phyloP scores from a whole-genome alignment of 35 echinoderm and acorn worm species.

The Amphiura filiformis region DNA sequence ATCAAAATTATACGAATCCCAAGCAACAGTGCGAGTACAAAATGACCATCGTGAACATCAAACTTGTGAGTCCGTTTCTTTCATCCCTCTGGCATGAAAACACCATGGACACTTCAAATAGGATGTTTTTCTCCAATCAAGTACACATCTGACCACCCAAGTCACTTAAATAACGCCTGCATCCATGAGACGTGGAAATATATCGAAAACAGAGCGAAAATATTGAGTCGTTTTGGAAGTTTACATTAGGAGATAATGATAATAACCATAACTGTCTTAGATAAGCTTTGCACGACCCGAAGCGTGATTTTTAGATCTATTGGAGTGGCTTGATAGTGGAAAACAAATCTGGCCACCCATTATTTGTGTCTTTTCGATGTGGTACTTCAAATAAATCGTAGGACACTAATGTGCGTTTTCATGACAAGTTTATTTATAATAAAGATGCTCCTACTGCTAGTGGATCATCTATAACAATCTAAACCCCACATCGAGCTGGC shows the following conservation, averaged over 20 bases:
- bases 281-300: not conserved
- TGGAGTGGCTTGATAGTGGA: not conserved
- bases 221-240: not conserved
- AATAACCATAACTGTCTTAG: conserved; percentile 7
- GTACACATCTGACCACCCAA: not conserved
- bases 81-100: not conserved
- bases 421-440: not conserved
- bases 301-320: conserved; percentile 10
- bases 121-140: not conserved
- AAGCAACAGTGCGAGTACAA: too few relatives aligned
- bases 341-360: conserved; percentile 4
- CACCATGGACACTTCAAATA: conserved; percentile 1
- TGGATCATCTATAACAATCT: too few relatives aligned
- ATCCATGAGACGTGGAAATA: not conserved
- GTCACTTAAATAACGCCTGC: not conserved
- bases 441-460: too few relatives aligned
- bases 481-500: too few relatives aligned
- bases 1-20: too few relatives aligned
- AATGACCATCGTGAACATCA: too few relatives aligned
- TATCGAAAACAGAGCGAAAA: not conserved
- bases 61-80: too few relatives aligned
- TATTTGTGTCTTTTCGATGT: not conserved
- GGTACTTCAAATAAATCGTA: not conserved
- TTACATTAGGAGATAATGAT: conserved; percentile 5
- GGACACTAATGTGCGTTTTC: not conserved